Evolutionary conservation across 2,113 vertebrate genomes (phyloP).

Genomic region (Syngnathus typhle): DNA sequence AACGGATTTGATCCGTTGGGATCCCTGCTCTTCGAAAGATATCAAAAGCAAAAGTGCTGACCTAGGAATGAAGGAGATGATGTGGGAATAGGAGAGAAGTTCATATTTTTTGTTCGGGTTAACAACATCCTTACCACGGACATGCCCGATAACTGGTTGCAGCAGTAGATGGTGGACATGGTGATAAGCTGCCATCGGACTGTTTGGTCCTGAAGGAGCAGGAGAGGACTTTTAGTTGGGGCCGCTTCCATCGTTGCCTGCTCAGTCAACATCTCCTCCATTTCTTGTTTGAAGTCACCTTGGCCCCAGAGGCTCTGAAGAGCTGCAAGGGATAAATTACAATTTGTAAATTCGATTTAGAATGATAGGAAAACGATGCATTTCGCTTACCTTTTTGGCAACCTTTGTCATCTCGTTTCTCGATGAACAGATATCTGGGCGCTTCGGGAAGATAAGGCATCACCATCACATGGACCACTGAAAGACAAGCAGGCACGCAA

Average conservation of each 20-base stretch:
- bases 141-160: constrained; percentile 78
- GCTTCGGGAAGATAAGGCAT: constrained; percentile 70
- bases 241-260: constrained; percentile 59
- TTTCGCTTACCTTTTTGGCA: constrained; percentile 61
- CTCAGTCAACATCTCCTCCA: constrained; percentile 77
- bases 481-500: constrained; percentile 49
- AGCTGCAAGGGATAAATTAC: constrained; percentile 38
- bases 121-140: constrained; percentile 64
- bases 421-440: constrained; percentile 70
- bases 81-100: background rate
- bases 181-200: constrained; percentile 74
- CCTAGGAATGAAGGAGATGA: constrained; percentile 46
- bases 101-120: background rate
- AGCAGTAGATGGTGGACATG: constrained; percentile 61
- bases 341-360: background rate
- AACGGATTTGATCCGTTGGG: constrained; percentile 62
- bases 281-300: constrained; percentile 67
- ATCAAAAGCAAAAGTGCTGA: constrained; percentile 74
- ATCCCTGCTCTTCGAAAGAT: constrained; percentile 73
- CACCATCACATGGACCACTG: constrained; percentile 46
- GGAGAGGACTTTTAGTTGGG: constrained; percentile 51
- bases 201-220: constrained; percentile 63
- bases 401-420: constrained; percentile 56
- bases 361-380: background rate
- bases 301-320: constrained; percentile 70